These are phyloP conservation scores for Okapia johnstoni DNA, from an alignment of 2,113 vertebrate species.

Conservation along the genomic window DNA sequence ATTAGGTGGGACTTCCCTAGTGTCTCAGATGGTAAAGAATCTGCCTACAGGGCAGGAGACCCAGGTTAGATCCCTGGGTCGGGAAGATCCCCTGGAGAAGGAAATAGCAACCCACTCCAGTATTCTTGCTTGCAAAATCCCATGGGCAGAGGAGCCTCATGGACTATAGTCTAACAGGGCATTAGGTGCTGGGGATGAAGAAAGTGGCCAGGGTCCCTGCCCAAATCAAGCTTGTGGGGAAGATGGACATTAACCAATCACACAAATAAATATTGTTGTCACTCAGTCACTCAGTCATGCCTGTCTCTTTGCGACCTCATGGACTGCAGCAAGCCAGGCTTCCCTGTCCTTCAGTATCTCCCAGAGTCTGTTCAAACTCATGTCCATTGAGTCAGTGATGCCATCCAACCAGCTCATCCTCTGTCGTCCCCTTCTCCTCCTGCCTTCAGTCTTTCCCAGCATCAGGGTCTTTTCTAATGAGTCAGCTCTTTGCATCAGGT, in stretches of 20 bases:
- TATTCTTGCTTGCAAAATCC: neutral
- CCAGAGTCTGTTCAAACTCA: neutral
- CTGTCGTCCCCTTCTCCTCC: neutral
- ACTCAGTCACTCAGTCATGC: neutral
- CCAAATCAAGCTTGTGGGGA: neutral
- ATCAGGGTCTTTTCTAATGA: neutral
- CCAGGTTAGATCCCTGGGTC: neutral
- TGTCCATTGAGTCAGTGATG: neutral
- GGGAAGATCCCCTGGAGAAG: neutral
- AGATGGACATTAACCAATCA: neutral
- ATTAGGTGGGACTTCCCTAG: neutral
- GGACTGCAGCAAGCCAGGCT: neutral
- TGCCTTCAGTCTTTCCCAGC: neutral
- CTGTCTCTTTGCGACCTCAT: neutral
- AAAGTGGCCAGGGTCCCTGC: neutral
- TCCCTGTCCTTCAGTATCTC: neutral
- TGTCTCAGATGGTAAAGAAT: neutral
- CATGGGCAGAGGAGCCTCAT: neutral
- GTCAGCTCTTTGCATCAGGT: neutral
- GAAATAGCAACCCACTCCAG: neutral
- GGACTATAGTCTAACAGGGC: neutral
- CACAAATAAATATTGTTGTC: neutral
- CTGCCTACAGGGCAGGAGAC: neutral
- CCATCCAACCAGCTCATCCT: neutral
- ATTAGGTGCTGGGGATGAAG: neutral